phyloP scores from a whole-genome alignment of 2,797 vertebrate species.

The Clarias platycephalus region DNA sequence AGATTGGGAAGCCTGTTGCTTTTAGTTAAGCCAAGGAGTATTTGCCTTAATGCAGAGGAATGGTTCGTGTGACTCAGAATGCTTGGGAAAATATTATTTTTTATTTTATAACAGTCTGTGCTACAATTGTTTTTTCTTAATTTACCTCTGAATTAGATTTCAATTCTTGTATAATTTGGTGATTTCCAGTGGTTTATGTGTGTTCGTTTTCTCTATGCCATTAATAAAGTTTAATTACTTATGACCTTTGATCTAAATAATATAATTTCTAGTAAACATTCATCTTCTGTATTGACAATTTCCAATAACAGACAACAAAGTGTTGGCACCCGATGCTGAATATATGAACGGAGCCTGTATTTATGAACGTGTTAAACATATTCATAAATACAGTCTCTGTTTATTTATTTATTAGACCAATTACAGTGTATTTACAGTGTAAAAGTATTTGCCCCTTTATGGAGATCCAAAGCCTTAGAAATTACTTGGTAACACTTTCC shows the following conservation, averaged over 20 bases:
- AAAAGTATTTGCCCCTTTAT: too few species aligned
- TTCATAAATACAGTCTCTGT: not conserved
- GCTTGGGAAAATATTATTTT: not conserved
- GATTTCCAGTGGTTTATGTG: constrained; percentile 14
- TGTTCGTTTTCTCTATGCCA: constrained; percentile 1
- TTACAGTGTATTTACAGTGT: too few species aligned
- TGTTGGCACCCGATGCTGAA: not conserved
- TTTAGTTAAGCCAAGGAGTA: constrained; percentile 5
- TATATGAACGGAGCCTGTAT: too few species aligned
- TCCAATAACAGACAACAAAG: not conserved
- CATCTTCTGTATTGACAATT: not conserved
- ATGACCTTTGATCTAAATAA: not conserved
- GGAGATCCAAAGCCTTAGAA: too few species aligned
- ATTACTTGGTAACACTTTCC: too few species aligned
- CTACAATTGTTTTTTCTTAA: constrained; percentile 18
- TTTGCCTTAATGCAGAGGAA: constrained; percentile 29
- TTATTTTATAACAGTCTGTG: constrained; percentile 13
- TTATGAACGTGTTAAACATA: too few species aligned
- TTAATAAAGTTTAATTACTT: constrained; percentile 21
- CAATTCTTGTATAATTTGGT: constrained; percentile 20
- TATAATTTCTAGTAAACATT: not conserved
- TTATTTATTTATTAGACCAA: not conserved
- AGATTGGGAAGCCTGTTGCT: not conserved
- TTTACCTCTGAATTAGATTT: constrained; percentile 9
- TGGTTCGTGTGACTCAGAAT: not conserved